Evolutionary conservation across 2,797 vertebrate species (phyloP).

Genomic region (Jordanella pulchra): DNA sequence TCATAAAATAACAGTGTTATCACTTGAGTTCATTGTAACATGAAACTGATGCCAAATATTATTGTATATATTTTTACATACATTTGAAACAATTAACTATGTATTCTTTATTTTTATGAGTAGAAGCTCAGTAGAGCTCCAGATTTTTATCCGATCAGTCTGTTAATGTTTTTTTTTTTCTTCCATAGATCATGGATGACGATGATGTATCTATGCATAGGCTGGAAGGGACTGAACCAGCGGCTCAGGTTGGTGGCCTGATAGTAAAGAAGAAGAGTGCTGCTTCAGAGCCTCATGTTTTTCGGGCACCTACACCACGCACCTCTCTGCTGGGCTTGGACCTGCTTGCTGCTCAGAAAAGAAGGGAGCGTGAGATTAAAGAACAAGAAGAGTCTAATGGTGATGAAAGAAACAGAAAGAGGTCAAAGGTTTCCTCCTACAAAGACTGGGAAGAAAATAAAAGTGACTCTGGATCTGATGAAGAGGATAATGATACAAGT

Average conservation of each 20-base stretch:
- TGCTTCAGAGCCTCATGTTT: constrained; percentile 88
- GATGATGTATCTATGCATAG: constrained; percentile 88
- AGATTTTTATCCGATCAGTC: constrained; percentile 6
- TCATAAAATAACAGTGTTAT: not conserved
- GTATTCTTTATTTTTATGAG: not conserved
- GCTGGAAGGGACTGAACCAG: constrained; percentile 84
- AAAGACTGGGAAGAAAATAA: constrained; percentile 89
- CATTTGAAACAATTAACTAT: not conserved
- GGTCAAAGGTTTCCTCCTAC: constrained; percentile 85
- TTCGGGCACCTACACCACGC: constrained; percentile 92
- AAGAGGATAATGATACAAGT: constrained; percentile 74
- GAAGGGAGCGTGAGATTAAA: constrained; percentile 87
- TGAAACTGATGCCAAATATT: not conserved
- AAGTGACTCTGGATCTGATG: constrained; percentile 84
- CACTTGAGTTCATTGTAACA: not conserved
- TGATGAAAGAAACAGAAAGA: constrained; percentile 81
- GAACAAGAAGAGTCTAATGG: constrained; percentile 75
- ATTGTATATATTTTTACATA: not conserved
- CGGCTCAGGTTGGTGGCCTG: constrained; percentile 85
- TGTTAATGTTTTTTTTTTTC: constrained; percentile 16
- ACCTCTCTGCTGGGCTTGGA: constrained; percentile 92
- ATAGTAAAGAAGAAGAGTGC: constrained; percentile 88
- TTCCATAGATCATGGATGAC: constrained; percentile 74
- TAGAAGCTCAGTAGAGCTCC: not conserved
- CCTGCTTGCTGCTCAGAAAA: constrained; percentile 91